phyloP scores from a whole-genome alignment of 1,140 invertebrate species.

The Triops longicaudatus region DNA sequence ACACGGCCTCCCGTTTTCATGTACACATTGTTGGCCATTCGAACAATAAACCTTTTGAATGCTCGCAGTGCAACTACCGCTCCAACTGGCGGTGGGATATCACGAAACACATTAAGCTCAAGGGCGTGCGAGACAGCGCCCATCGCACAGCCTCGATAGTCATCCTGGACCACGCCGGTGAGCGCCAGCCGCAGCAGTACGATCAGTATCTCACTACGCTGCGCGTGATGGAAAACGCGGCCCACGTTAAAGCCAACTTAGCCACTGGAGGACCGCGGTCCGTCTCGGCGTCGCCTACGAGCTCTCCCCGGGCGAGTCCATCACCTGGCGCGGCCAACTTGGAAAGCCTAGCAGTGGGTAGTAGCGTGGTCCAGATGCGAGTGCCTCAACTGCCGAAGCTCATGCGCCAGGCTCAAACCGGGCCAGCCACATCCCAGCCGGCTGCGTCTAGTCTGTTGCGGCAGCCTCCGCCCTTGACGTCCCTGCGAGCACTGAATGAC shows the following conservation, averaged over 20 bases:
- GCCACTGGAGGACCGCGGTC: neutral
- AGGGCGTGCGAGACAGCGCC: constrained; percentile 67
- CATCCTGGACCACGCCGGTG: constrained; percentile 82
- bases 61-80: constrained; percentile 82
- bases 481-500: constrained; percentile 20
- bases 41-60: constrained; percentile 89
- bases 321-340: constrained; percentile 13
- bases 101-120: constrained; percentile 86
- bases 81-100: constrained; percentile 71
- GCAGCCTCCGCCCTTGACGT: constrained; percentile 16
- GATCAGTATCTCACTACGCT: constrained; percentile 74
- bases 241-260: neutral
- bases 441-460: neutral
- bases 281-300: constrained; percentile 10
- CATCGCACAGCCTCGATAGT: constrained; percentile 63
- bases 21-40: constrained; percentile 85
- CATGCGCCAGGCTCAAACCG: neutral
- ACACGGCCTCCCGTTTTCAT: constrained; percentile 77
- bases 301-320: constrained; percentile 16
- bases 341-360: neutral
- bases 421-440: neutral
- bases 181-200: constrained; percentile 84
- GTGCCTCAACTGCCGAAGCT: neutral
- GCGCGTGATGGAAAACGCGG: constrained; percentile 38
- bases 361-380: neutral